These are phyloP conservation scores for Deroplatys truncata DNA, from an alignment of 2,888 invertebrate genomes.

Conservation along the genomic window DNA sequence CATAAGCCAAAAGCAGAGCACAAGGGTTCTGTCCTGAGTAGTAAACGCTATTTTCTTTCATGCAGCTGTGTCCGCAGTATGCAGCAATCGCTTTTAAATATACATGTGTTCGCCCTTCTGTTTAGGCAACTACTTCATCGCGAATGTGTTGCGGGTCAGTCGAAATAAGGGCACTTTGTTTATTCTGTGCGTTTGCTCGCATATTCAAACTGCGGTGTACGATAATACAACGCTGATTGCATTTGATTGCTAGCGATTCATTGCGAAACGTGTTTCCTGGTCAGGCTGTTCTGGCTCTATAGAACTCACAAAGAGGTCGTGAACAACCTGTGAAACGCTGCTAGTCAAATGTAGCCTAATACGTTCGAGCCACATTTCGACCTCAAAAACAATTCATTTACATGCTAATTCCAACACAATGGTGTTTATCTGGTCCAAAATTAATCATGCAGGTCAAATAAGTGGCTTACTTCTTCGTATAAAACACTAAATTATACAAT, in stretches of 20 bases:
- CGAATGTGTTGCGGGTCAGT: neutral
- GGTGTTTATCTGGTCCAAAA: too few relatives aligned
- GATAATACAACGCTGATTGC: neutral
- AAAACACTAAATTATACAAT: too few relatives aligned
- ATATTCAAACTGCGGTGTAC: neutral
- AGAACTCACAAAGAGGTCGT: neutral
- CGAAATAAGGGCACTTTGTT: neutral
- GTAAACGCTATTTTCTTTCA: too few relatives aligned
- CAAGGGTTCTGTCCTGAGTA: too few relatives aligned
- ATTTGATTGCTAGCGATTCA: neutral
- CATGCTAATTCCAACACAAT: too few relatives aligned
- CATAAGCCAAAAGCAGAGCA: too few relatives aligned
- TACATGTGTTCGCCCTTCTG: neutral
- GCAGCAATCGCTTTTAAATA: too few relatives aligned
- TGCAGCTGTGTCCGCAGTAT: too few relatives aligned
- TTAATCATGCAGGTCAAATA: too few relatives aligned
- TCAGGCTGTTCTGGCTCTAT: neutral
- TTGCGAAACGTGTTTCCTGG: neutral
- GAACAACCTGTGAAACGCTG: neutral
- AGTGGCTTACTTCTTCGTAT: too few relatives aligned
- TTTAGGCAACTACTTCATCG: neutral
- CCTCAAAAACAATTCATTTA: too few relatives aligned
- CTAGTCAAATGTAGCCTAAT: neutral
- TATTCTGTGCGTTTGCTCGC: neutral
- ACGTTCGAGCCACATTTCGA: neutral